A percentile compares a stretch with the other conserved stretches of the same genome.
These are phyloP conservation scores for Tautogolabrus adspersus DNA, from an alignment of 2,113 vertebrate genomes.

Conservation along the genomic window DNA sequence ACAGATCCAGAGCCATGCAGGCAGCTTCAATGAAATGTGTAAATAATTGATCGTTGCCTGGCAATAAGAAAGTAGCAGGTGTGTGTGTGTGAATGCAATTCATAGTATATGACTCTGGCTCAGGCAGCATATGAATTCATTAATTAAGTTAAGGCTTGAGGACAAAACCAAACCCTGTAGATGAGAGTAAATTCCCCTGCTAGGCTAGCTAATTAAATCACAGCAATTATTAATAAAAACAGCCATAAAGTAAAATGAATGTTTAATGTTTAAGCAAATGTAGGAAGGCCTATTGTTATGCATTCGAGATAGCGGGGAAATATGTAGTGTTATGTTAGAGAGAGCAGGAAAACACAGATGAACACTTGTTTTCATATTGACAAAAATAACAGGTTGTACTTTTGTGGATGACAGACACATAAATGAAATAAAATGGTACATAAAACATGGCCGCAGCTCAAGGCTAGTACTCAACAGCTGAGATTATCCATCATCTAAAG, in stretches of 20 bases:
- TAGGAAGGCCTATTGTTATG: neutral
- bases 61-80: constrained; percentile 46
- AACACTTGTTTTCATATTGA: constrained; percentile 11
- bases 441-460: constrained; percentile 37
- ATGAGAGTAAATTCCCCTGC: constrained; percentile 44
- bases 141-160: constrained; percentile 53
- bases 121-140: constrained; percentile 36
- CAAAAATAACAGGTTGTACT: neutral
- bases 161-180: constrained; percentile 35
- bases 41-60: constrained; percentile 71
- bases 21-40: constrained; percentile 62
- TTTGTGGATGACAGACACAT: constrained; percentile 28
- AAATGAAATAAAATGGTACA: constrained; percentile 52
- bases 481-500: constrained; percentile 63
- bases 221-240: constrained; percentile 60
- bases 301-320: neutral
- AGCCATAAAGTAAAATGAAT: constrained; percentile 53
- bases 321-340: neutral
- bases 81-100: constrained; percentile 23
- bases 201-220: constrained; percentile 59
- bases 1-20: constrained; percentile 44
- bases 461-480: constrained; percentile 43
- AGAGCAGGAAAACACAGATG: neutral
- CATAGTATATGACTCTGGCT: constrained; percentile 32
- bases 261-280: constrained; percentile 39